A percentile compares a stretch with the other conserved stretches of the same genome.
Evolutionary conservation across 2,888 invertebrate genomes (phyloP).

Genomic region (Torymus tubicola): DNA sequence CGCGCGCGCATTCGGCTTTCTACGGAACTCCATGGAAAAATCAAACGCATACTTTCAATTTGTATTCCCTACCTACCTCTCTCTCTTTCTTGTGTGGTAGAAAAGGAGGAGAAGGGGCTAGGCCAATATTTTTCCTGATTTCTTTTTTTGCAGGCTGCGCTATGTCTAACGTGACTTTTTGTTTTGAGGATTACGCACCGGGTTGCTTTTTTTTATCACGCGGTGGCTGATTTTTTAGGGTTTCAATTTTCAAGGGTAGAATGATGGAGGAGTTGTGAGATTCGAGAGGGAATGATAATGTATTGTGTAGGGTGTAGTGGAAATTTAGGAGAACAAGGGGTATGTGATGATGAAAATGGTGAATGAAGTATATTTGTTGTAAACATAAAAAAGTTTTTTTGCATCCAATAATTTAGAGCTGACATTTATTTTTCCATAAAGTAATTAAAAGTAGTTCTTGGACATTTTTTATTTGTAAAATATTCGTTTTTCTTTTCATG

Average conservation of each 20-base stretch:
- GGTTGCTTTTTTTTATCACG: conserved; percentile 2
- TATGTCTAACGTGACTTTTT: too few species aligned
- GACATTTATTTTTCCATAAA: too few species aligned
- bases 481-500: too few species aligned
- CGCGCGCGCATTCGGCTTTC: conserved; percentile 70
- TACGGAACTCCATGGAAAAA: conserved; percentile 72
- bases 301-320: too few species aligned
- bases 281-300: too few species aligned
- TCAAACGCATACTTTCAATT: conserved; percentile 72
- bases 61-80: conserved; percentile 52
- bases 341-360: too few species aligned
- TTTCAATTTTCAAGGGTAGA: conserved; percentile 31
- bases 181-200: background rate
- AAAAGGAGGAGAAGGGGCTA: background rate
- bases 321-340: too few species aligned
- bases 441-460: too few species aligned
- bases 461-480: too few species aligned
- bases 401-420: too few species aligned
- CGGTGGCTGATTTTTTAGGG: background rate
- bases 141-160: conserved; percentile 4
- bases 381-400: too few species aligned
- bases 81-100: conserved; percentile 37
- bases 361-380: too few species aligned
- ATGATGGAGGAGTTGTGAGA: background rate
- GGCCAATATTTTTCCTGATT: conserved; percentile 43